A percentile compares a stretch with the other conserved stretches of the same genome.
Conservation (phyloP, 1,140 invertebrate species). For the Latrodectus geometricus region DNA sequence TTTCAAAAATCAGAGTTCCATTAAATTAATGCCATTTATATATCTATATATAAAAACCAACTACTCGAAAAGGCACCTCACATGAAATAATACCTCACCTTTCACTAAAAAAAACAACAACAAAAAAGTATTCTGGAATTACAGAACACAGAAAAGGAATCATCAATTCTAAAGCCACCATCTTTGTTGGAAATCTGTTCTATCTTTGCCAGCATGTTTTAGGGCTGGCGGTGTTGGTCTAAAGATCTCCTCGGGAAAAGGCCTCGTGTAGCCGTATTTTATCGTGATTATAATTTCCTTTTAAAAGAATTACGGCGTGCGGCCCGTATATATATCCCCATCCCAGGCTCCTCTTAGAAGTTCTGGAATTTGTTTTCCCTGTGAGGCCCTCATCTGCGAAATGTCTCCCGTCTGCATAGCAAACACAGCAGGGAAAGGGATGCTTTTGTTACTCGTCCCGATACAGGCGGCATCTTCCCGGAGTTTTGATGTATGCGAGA, state of each 20-base stretch:
- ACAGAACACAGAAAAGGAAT: not conserved
- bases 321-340: constrained; percentile 20
- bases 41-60: not conserved
- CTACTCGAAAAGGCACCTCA: not conserved
- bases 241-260: not conserved
- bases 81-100: not conserved
- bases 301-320: constrained; percentile 48
- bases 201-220: constrained; percentile 12
- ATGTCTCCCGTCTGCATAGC: constrained; percentile 37
- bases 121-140: not conserved
- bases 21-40: not conserved
- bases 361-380: constrained; percentile 55
- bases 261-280: constrained; percentile 9
- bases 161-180: constrained; percentile 18
- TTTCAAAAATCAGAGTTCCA: not conserved
- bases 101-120: not conserved
- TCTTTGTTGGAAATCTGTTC: constrained; percentile 16
- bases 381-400: constrained; percentile 34
- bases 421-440: constrained; percentile 27
- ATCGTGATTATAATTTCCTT: constrained; percentile 53
- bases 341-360: not conserved
- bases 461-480: not conserved
- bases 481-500: constrained; percentile 39
- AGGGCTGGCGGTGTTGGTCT: not conserved
- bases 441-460: not conserved